A percentile compares a stretch with the other conserved stretches of the same genome.
Conservation (phyloP, 2,888 invertebrate species). For the Philereme transversata region DNA sequence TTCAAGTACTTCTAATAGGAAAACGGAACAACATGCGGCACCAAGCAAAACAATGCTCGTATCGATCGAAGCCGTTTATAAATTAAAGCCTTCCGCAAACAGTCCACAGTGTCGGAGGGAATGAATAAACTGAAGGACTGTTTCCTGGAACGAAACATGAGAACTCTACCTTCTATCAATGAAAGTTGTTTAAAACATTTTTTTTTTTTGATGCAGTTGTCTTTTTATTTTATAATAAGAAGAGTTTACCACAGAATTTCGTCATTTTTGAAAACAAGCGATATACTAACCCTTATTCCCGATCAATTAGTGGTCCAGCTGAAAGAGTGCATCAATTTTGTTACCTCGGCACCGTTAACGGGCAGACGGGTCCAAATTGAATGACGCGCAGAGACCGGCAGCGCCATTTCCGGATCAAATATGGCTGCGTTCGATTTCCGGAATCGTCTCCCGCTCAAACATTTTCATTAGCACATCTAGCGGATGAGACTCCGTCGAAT, state of each 20-base stretch:
- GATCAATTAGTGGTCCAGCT: slow-evolving; percentile 10
- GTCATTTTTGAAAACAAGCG: neutral
- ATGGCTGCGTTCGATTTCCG: slow-evolving; percentile 81
- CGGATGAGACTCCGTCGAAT: neutral
- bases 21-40: slow-evolving; percentile 25
- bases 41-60: slow-evolving; percentile 31
- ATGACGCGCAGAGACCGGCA: slow-evolving; percentile 42
- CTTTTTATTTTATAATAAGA: too few relatives aligned
- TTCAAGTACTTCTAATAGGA: slow-evolving; percentile 10
- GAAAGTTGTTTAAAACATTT: too few relatives aligned
- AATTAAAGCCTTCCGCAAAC: slow-evolving; percentile 30
- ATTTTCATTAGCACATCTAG: slow-evolving; percentile 9
- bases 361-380: slow-evolving; percentile 39
- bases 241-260: too few relatives aligned
- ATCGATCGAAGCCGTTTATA: slow-evolving; percentile 34
- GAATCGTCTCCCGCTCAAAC: slow-evolving; percentile 65
- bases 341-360: slow-evolving; percentile 14
- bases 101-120: slow-evolving; percentile 10
- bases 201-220: too few relatives aligned
- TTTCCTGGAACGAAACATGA: slow-evolving; percentile 7
- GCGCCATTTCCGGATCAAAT: slow-evolving; percentile 78
- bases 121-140: slow-evolving; percentile 9
- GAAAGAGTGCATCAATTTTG: slow-evolving; percentile 18
- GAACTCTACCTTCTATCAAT: too few relatives aligned
- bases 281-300: neutral